A percentile compares a stretch with the other conserved stretches of the same genome.
phyloP scores from a whole-genome alignment of 2,797 vertebrate genomes.

The Kryptopterus vitreolus region DNA sequence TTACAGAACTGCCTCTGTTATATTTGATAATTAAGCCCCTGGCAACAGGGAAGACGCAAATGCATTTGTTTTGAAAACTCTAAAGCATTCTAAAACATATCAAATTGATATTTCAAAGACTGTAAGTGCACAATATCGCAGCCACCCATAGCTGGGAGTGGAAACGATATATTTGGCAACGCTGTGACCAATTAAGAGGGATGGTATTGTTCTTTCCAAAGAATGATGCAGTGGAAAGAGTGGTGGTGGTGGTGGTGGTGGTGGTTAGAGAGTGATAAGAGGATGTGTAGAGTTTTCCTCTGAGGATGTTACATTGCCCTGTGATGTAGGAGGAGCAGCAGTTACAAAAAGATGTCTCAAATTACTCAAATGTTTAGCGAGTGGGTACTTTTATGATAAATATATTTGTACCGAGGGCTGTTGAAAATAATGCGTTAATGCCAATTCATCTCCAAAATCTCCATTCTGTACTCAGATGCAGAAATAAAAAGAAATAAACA shows the following conservation, averaged over 20 bases:
- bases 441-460: no score
- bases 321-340: not conserved
- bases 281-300: not conserved
- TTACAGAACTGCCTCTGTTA: not conserved
- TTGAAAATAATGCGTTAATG: no score
- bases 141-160: not conserved
- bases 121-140: not conserved
- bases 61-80: not conserved
- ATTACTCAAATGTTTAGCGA: not conserved
- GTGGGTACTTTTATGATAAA: no score
- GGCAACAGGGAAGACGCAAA: not conserved
- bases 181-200: not conserved
- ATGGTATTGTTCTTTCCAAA: not conserved
- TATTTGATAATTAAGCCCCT: not conserved
- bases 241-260: no score
- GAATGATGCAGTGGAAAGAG: not conserved
- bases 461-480: no score
- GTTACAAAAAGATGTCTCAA: not conserved
- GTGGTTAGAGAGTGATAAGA: no score
- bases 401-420: no score
- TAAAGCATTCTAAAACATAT: conserved; percentile 5
- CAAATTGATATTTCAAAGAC: not conserved
- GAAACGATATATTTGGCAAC: not conserved
- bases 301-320: not conserved
- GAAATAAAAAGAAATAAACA: no score